A percentile compares a stretch with the other conserved stretches of the same genome.
Conservation (phyloP, 2,888 invertebrate genomes). For the Cybosia mesomella region DNA sequence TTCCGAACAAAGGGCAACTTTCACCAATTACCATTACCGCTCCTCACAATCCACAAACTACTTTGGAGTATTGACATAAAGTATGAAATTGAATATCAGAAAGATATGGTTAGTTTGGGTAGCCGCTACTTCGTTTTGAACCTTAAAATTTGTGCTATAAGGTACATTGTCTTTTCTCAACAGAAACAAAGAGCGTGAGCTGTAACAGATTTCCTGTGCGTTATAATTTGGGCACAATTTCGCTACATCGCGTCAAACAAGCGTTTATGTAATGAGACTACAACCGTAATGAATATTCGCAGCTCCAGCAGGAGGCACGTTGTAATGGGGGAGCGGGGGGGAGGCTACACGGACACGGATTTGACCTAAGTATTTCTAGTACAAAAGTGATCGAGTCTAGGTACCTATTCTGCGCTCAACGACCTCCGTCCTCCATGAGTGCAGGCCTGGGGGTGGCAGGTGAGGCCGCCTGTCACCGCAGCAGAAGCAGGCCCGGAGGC, state of each 20-base stretch:
- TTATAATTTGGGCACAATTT: constrained; percentile 35
- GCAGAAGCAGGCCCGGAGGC: no score
- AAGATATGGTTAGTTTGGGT: constrained; percentile 8
- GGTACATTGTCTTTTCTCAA: constrained; percentile 11
- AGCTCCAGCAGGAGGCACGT: not conserved
- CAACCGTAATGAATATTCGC: constrained; percentile 4
- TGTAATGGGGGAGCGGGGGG: not conserved
- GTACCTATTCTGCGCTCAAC: no score
- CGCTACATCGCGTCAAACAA: constrained; percentile 19
- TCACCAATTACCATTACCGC: constrained; percentile 27
- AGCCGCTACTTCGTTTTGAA: not conserved
- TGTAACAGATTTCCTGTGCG: constrained; percentile 29
- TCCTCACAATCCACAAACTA: constrained; percentile 13
- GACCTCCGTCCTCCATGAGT: no score
- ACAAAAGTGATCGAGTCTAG: not conserved
- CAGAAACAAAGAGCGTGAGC: constrained; percentile 26
- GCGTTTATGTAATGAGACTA: constrained; percentile 25
- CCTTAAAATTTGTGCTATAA: not conserved
- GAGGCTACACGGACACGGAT: not conserved
- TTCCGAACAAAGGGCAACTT: constrained; percentile 42
- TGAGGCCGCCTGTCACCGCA: no score
- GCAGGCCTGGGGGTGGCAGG: no score
- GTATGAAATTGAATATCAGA: constrained; percentile 13
- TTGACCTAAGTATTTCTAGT: not conserved
- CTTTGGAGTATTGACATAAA: constrained; percentile 7